Evolutionary conservation across 2,888 invertebrate genomes (phyloP), one percentile per base, ranked within the genome.

Genomic region (Colostygia pectinataria): DNA sequence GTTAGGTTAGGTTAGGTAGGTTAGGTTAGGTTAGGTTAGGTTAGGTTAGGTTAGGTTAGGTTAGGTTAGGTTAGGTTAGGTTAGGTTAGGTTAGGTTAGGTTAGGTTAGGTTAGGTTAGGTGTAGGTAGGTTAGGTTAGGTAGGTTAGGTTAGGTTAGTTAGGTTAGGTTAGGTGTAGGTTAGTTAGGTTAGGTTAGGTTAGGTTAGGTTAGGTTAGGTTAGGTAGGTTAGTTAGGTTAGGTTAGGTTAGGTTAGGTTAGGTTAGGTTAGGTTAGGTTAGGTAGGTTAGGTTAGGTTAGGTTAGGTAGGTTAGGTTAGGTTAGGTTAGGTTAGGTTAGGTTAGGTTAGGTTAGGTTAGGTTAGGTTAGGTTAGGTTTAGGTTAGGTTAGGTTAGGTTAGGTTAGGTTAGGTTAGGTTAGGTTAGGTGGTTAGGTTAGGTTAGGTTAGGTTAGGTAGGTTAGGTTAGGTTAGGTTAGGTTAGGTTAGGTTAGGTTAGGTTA

Each of bases 11-110:
- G 28, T 28, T 28, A 28, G 28, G 28, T 28, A 12, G n/a, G n/a
- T n/a, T n/a, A n/a, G n/a, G n/a, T n/a, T n/a, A n/a, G n/a, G n/a
- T n/a, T n/a, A n/a, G n/a, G 28, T 28, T 28, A 28, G 28, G 28
- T 28, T 28, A 28, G 28, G 28, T 28, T 28, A 28, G 28, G 28
- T 28, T 28, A 28, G 28, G 28, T 28, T 28, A 28, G 28, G 28
- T 28, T 28, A 28, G 28, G 28, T 28, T 28, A 28, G 28, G 27
- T 27, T 27, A 27, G 27, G 27, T 27, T 27, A 27, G 27, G 27
- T 27, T 28, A 28, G 28, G 28, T 28, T 25, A 25, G 28, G 28
- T 28, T 28, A 28, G 28, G 28, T 28, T 28, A 28, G 28, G 28
- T 28, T 28, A 28, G 28, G 28, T 28, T 28, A 28, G 28, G 28